phyloP scores from a whole-genome alignment of 2,113 vertebrate genomes.

The Cephalopholis sonnerati region DNA sequence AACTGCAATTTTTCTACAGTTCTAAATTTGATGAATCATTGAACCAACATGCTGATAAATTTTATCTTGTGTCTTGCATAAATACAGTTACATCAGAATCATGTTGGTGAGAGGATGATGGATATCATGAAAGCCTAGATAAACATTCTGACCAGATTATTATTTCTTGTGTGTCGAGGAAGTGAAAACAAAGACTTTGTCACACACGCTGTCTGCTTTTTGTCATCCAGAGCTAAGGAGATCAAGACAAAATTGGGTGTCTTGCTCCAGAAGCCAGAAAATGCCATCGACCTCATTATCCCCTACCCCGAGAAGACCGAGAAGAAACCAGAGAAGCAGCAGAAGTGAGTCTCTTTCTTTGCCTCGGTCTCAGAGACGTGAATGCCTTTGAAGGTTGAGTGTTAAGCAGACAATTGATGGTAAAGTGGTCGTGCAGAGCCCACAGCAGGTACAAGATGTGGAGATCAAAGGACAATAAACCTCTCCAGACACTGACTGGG shows the following conservation, averaged over 20 bases:
- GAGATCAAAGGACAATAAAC: constrained; percentile 29
- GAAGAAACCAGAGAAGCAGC: constrained; percentile 92
- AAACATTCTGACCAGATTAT: neutral
- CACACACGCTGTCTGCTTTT: constrained; percentile 18
- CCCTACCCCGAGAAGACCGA: constrained; percentile 91
- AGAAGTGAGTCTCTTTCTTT: constrained; percentile 88
- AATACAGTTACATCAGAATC: neutral
- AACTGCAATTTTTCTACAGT: neutral
- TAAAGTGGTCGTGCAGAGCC: constrained; percentile 14
- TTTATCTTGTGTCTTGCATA: neutral
- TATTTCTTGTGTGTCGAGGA: too few relatives aligned
- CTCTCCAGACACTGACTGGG: constrained; percentile 10
- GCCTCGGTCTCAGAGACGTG: too few relatives aligned
- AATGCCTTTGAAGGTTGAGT: neutral
- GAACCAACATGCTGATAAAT: neutral
- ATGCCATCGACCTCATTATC: constrained; percentile 91
- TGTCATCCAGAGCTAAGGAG: constrained; percentile 91
- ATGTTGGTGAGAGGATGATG: neutral
- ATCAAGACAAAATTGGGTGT: constrained; percentile 96
- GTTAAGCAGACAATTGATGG: constrained; percentile 20
- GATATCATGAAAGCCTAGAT: neutral
- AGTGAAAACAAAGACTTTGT: neutral
- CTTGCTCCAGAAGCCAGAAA: constrained; percentile 95
- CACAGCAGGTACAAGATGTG: neutral
- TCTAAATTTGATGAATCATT: neutral